Base-by-base conservation (phyloP, 2,888 invertebrate species). In the Nephrotoma guestfalica region DNA sequence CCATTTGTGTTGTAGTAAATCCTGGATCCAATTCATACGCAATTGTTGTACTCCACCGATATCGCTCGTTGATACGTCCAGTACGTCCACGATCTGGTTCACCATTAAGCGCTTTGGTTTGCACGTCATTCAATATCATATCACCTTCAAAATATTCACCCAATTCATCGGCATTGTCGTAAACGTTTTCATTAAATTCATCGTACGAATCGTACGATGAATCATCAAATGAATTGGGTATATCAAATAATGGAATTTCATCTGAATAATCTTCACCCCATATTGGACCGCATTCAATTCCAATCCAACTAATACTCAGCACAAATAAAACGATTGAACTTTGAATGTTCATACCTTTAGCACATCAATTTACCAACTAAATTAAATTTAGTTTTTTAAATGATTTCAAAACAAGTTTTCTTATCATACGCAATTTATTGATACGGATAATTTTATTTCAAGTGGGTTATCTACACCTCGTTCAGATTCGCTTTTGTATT, bases 141-240 rank as follows among this genome's bases (percentile, higher is more conserved):
- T 96, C 96, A 6, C 96, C 96, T 90, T 96, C 94, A 0, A 93
- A 93, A 88, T 95, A 96, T 15, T 93, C 94, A 0, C 96, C 95
- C 88, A 94, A 91, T 89, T 96, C 95, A 89, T 96, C 96, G 0
- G 96, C 1, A 15, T 57, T n/a, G 1, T 47, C 47, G 95, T 90
- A 96, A 96, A 89, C 89, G 9, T 88, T 86, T 87, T 88, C 87
- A 88, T 88, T 88, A 88, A 88, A 88, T 88, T 88, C 87, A 88
- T 88, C 87, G 30, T 30, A 30, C 30, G 30, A 30, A 88, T 88
- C 87, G 30, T 30, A 30, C 30, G 30, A 30, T 2, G 30, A 30
- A 0, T 30, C 30, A 30, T 30, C 30, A 30, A 30, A 1, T 30
- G 30, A 30, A 3, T 30, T 3, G 30, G 30, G 30, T 30, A 30